Evolutionary conservation across 2,888 invertebrate genomes (phyloP).

Genomic region (Brenthis hecate): DNA sequence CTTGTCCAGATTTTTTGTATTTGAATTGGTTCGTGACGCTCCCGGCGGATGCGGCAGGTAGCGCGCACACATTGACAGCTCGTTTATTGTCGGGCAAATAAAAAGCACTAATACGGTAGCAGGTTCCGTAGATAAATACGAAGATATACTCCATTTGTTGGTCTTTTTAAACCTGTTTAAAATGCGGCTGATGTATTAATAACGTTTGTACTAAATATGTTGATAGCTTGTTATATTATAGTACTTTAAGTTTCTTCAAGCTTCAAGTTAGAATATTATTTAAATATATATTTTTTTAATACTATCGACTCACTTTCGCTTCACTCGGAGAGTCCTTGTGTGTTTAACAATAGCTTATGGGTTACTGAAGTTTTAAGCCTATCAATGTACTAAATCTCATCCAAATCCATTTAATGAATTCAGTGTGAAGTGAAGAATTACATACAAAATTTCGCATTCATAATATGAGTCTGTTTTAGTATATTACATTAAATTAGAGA

Average conservation of each 20-base stretch:
- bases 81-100: slow-evolving; percentile 56
- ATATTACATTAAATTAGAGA: too few relatives aligned
- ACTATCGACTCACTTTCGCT: too few relatives aligned
- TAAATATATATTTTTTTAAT: too few relatives aligned
- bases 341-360: too few relatives aligned
- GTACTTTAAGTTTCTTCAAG: background rate
- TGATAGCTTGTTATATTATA: slow-evolving; percentile 7
- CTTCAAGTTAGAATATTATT: background rate
- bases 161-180: slow-evolving; percentile 30
- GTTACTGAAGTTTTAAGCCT: too few relatives aligned
- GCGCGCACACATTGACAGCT: slow-evolving; percentile 64
- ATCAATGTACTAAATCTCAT: too few relatives aligned
- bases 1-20: slow-evolving; percentile 46
- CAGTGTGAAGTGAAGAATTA: too few relatives aligned
- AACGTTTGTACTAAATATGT: slow-evolving; percentile 17
- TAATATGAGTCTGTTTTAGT: too few relatives aligned
- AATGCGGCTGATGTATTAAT: slow-evolving; percentile 24
- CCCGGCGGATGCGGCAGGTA: slow-evolving; percentile 66
- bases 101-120: slow-evolving; percentile 45
- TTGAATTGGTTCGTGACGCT: slow-evolving; percentile 52
- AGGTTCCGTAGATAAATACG: slow-evolving; percentile 41
- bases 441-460: too few relatives aligned
- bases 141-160: slow-evolving; percentile 30
- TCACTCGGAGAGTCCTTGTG: too few relatives aligned
- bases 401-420: too few relatives aligned